phyloP scores from a whole-genome alignment of 2,888 invertebrate species.

The Proisotoma minuta region DNA sequence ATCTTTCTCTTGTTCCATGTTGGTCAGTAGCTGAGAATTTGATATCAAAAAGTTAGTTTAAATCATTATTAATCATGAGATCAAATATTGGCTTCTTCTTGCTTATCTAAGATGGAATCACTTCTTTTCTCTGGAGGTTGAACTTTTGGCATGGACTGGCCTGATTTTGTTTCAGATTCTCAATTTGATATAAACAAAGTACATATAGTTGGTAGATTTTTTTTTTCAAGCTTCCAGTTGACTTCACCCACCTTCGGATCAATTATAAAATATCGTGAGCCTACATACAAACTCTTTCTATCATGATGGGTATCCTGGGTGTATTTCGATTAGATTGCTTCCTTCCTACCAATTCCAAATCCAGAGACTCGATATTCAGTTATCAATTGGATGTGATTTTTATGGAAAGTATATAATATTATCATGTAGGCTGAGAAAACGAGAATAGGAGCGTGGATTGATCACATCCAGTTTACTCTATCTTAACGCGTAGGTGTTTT shows the following conservation, averaged over 20 bases:
- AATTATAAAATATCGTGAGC: not conserved
- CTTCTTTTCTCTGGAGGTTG: constrained; percentile 8
- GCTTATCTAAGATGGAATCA: not conserved
- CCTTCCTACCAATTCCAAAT: not conserved
- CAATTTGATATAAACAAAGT: no score
- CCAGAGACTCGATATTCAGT: not conserved
- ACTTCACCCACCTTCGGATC: no score
- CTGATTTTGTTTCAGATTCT: no score
- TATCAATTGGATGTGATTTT: constrained; percentile 3
- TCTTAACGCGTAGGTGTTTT: not conserved
- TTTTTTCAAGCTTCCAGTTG: no score
- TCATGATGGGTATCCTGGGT: constrained; percentile 4
- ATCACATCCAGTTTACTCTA: not conserved
- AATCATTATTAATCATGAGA: constrained; percentile 3
- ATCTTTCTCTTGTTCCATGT: not conserved
- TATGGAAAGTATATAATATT: not conserved
- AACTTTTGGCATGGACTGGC: constrained; percentile 6
- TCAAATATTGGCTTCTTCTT: constrained; percentile 5
- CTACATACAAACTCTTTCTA: not conserved
- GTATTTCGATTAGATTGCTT: not conserved
- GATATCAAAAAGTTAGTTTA: not conserved
- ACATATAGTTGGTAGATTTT: no score
- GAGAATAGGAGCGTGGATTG: no score
- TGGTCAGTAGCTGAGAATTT: not conserved
- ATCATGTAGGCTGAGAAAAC: no score